phyloP scores from a whole-genome alignment of 2,113 vertebrate species.

The Stomatorhinus ivindoensis region DNA sequence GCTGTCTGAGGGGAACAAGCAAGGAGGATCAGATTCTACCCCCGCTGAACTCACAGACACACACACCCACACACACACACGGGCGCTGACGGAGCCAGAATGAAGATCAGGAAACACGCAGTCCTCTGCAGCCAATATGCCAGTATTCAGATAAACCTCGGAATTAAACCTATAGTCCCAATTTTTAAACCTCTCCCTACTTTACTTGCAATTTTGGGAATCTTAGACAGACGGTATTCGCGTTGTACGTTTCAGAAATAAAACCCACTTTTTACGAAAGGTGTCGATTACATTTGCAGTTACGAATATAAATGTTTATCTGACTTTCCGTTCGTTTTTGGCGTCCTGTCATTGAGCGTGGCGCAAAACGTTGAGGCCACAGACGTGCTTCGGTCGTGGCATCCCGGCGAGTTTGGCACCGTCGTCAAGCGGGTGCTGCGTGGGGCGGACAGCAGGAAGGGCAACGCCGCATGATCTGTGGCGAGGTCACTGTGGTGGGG shows the following conservation, averaged over 20 bases:
- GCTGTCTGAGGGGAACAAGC: neutral
- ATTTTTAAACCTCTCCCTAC: neutral
- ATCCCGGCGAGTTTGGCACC: neutral
- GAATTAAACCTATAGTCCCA: neutral
- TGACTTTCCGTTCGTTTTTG: neutral
- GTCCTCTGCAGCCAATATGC: neutral
- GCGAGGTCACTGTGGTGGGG: neutral
- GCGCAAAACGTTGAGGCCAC: neutral
- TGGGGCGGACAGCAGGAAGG: neutral
- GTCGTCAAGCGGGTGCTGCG: neutral
- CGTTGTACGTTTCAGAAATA: neutral
- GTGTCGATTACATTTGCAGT: neutral
- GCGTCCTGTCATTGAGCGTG: neutral
- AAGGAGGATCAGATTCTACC: neutral
- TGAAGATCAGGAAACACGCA: neutral
- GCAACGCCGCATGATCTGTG: neutral
- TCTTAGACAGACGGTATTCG: neutral
- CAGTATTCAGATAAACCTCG: neutral
- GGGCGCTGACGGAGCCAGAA: neutral
- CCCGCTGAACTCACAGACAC: neutral
- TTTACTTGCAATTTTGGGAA: neutral
- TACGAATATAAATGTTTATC: neutral
- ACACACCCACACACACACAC: neutral
- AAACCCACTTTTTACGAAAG: neutral
- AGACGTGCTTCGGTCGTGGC: neutral